These are phyloP conservation scores for Catalaphyllia jardinei DNA, from an alignment of 64 coral and sea anemone species.

Conservation along the genomic window DNA sequence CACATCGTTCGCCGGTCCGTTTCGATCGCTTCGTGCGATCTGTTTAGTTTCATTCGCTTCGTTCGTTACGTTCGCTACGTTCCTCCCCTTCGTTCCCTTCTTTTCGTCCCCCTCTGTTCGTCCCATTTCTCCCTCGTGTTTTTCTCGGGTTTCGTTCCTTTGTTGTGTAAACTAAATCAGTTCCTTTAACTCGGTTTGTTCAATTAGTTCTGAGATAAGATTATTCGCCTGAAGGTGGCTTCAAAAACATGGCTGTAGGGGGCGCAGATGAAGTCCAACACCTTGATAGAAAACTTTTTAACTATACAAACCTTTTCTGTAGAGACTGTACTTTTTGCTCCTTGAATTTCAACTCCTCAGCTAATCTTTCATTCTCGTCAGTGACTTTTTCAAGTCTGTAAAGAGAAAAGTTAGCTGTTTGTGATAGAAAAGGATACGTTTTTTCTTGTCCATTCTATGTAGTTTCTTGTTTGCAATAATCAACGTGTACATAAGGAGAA, in stretches of 20 bases:
- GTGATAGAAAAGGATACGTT: not conserved
- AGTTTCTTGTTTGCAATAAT: not conserved
- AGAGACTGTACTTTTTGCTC: conserved; percentile 81
- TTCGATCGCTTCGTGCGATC: not conserved
- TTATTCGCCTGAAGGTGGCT: too few relatives aligned
- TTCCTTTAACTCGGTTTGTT: too few relatives aligned
- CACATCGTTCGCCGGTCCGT: not conserved
- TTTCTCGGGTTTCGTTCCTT: not conserved
- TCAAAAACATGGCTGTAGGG: too few relatives aligned
- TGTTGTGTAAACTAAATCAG: not conserved
- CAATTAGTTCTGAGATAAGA: too few relatives aligned
- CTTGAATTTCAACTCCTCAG: conserved; percentile 70
- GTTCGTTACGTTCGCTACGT: not conserved
- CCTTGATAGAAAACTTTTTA: not conserved
- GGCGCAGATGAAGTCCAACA: not conserved
- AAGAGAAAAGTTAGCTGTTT: too few relatives aligned
- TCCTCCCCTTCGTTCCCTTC: not conserved
- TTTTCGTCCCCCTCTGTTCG: not conserved
- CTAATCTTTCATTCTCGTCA: conserved; percentile 73
- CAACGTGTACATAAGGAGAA: not conserved
- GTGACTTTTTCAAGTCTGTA: conserved; percentile 72
- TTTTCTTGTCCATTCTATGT: too few relatives aligned
- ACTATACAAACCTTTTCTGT: conserved; percentile 67
- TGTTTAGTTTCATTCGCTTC: not conserved
- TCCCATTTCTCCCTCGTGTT: not conserved